Base-by-base conservation (phyloP, 2,888 invertebrate species). In the Parthenolecanium corni region DNA sequence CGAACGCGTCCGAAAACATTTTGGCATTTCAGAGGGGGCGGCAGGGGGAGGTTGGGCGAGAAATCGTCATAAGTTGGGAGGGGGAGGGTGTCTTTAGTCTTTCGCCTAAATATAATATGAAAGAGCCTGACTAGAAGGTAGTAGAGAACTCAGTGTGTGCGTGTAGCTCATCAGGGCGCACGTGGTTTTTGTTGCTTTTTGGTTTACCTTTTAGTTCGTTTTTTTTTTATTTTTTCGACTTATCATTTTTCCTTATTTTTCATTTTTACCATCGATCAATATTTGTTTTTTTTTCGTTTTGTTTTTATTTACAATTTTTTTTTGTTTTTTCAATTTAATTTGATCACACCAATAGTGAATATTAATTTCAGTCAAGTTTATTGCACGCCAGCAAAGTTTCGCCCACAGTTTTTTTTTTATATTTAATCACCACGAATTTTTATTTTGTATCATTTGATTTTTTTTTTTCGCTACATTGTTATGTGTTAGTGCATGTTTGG, bases 111-210 rank as follows among this genome's bases (percentile, higher is more conserved):
- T 52, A 52, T n/a, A 25, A 52, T 31, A 31, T 31, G n/a, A n/a
- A n/a, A n/a, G n/a, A n/a, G n/a, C n/a, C n/a, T n/a, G 31, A 9
- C 31, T 9, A 31, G 31, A 31, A 31, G 9, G 31, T 31, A 31
- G 31, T 31, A 31, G 31, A 31, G 44, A 49, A 20, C 51, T 61
- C 61, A 61, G 61, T 61, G 61, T 61, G 47, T 61, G 49, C 61
- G 61, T 51, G 61, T 61, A 38, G 61, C 47, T 36, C 61, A 51
- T 40, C n/a, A 24, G 51, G 49, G 40, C 49, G 47, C 61, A 61
- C 61, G 61, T 51, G 61, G 51, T 51, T 51, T 25, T 51, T 9
- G 36, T 36, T 18, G 24, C 21, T 49, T 49, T 49, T 49, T 23
- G 5, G 46, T 44, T 18, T n/a, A n/a, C n/a, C 11, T 44, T 44